Conservation (phyloP, 2,113 vertebrate genomes). For the Etheostoma spectabile region DNA sequence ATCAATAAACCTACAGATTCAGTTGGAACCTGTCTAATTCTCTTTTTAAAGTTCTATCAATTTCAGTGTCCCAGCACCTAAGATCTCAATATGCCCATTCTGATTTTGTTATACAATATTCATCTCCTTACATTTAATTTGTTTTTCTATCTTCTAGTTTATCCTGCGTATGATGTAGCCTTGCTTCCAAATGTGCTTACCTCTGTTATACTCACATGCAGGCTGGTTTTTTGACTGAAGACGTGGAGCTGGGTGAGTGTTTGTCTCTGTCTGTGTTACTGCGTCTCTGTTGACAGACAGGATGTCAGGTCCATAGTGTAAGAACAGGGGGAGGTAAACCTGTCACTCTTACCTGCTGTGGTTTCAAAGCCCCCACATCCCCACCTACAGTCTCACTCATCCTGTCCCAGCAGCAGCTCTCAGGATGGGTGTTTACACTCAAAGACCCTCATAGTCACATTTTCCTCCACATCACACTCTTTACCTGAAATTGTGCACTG, state of each 20-base stretch:
- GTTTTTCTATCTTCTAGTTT: too few species aligned
- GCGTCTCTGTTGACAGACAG: conserved; percentile 74
- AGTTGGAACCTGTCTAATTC: neutral
- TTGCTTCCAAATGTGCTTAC: conserved; percentile 15
- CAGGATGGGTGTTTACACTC: conserved; percentile 63
- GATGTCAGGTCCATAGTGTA: conserved; percentile 80
- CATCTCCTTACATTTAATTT: too few species aligned
- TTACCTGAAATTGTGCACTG: conserved; percentile 54
- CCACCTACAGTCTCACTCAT: conserved; percentile 80
- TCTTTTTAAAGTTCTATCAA: neutral
- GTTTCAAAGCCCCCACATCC: conserved; percentile 83
- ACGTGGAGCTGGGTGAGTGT: conserved; percentile 19
- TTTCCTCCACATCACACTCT: conserved; percentile 71
- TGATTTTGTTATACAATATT: neutral
- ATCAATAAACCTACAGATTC: neutral
- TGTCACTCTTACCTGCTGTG: conserved; percentile 78
- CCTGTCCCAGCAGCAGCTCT: conserved; percentile 72
- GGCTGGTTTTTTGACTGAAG: conserved; percentile 4
- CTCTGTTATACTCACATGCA: conserved; percentile 23
- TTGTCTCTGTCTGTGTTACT: conserved; percentile 33
- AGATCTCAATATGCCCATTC: neutral
- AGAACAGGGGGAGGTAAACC: conserved; percentile 58
- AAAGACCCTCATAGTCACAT: conserved; percentile 67
- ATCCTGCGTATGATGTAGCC: neutral
- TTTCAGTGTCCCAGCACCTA: neutral